Percentiles rank a stretch among this genome's conserved stretches.
These are phyloP conservation scores for Petrolisthes manimaculis DNA, from an alignment of 2,888 invertebrate species.

Conservation along the genomic window DNA sequence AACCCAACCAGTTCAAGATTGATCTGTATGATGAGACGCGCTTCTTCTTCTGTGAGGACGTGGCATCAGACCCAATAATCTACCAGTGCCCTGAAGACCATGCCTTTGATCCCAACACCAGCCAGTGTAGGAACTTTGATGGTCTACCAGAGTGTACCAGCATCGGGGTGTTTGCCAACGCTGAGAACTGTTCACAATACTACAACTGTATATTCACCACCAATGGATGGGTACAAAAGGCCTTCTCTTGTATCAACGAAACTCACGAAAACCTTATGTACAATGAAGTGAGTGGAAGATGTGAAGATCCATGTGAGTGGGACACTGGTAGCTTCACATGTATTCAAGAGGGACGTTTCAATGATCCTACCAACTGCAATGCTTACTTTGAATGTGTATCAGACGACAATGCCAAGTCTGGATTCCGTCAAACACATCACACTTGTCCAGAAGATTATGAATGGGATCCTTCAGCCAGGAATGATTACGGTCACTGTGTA, in stretches of 20 bases:
- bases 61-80: conserved; percentile 38
- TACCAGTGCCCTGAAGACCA: conserved; percentile 55
- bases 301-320: conserved; percentile 58
- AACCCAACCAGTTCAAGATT: conserved; percentile 41
- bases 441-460: conserved; percentile 48
- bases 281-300: conserved; percentile 44
- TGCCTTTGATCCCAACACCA: conserved; percentile 29
- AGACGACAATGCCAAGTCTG: conserved; percentile 75
- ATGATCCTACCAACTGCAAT: conserved; percentile 85
- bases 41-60: conserved; percentile 51
- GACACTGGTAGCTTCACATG: conserved; percentile 44
- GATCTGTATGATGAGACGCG: conserved; percentile 35
- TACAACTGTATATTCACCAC: conserved; percentile 52
- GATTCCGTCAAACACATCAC: conserved; percentile 32
- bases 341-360: conserved; percentile 77
- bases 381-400: conserved; percentile 86
- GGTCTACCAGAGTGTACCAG: conserved; percentile 47
- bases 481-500: conserved; percentile 35
- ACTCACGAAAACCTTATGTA: conserved; percentile 43
- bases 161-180: conserved; percentile 52
- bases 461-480: conserved; percentile 42
- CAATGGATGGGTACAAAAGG: conserved; percentile 57
- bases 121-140: conserved; percentile 40
- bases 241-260: conserved; percentile 38
- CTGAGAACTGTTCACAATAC: conserved; percentile 44